Evolutionary conservation across 2,113 vertebrate species (phyloP), one percentile per base, ranked within the genome.

Genomic region (Gymnogyps californianus): DNA sequence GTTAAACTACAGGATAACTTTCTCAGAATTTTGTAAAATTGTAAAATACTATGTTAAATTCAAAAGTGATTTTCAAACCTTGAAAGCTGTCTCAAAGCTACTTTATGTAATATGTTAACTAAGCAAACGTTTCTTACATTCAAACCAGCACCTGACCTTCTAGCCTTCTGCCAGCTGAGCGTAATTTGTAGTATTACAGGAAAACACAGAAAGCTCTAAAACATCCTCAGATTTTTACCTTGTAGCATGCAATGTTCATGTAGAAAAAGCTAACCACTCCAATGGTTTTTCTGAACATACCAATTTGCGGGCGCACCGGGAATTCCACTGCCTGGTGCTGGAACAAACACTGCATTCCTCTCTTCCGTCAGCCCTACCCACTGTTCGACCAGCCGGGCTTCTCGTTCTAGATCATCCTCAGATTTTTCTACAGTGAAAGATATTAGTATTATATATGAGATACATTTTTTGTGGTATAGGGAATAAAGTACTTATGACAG

Each of bases 331-430:
- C 99, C 98, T 6, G 99, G 99, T 3, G 99, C 98, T 13, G 99
- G 99, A 58, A 99, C 99, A 91, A 99, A 98, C 84, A 99, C 99
- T 0, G 99, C 99, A 13, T 99, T 99, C 95, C 99, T 98, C 89
- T 99, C 99, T 91, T 99, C 99, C 0, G 99, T 99, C 85, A 99
- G 98, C n/a, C 99, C 99, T 22, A 99, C 99, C 99, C 99, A 99
- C 98, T 99, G 99, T 64, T 99, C 99, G 49, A 99, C 99, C 38
- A 99, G 98, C 67, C 99, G 98, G 13, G 99, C 99, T 96, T 99
- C 99, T 62, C 99, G 98, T 89, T 99, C 99, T 47, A 98, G 13
- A 5, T 99, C 99, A 52, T 99, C 99, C 85, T 99, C 99, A 1
- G 98, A 98, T 96, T 99, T 99, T 93, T 99, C 99, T 99, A 84